These are phyloP conservation scores for Phylloscopus trochiloides DNA, from an alignment of 2,113 vertebrate species.

Conservation along the genomic window DNA sequence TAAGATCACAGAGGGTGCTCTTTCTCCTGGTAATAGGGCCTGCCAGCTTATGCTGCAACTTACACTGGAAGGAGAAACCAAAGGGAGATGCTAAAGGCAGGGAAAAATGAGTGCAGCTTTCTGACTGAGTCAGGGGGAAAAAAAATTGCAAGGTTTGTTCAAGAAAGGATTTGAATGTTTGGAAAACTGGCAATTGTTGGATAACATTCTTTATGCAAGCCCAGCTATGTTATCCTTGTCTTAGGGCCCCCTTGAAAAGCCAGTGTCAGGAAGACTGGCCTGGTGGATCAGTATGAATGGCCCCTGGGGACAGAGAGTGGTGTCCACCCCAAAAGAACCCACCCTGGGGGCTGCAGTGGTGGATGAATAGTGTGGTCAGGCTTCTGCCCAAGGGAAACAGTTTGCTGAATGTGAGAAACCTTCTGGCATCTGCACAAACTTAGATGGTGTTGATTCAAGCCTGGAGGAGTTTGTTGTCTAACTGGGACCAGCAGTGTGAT, in stretches of 20 bases:
- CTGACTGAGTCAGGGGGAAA: neutral
- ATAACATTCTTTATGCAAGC: neutral
- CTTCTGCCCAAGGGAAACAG: neutral
- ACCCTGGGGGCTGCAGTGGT: neutral
- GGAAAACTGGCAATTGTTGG: neutral
- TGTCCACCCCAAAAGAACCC: neutral
- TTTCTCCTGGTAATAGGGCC: neutral
- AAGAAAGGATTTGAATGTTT: neutral
- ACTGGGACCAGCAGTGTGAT: neutral
- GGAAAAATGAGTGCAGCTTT: conserved; percentile 9
- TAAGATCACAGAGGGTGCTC: neutral
- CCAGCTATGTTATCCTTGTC: neutral
- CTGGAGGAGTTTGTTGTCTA: neutral
- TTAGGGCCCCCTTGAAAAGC: neutral
- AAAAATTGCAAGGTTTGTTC: neutral
- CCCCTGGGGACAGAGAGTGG: neutral
- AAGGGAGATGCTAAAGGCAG: neutral
- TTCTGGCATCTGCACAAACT: neutral
- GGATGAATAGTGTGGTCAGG: neutral
- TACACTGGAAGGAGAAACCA: conserved; percentile 11
- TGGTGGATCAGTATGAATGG: neutral
- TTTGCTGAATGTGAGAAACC: neutral
- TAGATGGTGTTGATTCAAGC: neutral
- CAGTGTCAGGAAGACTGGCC: neutral
- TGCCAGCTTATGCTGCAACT: conserved; percentile 3